Evolutionary conservation across 2,888 invertebrate genomes (phyloP), one percentile per base, ranked within the genome.

Genomic region (Clanis bilineata): DNA sequence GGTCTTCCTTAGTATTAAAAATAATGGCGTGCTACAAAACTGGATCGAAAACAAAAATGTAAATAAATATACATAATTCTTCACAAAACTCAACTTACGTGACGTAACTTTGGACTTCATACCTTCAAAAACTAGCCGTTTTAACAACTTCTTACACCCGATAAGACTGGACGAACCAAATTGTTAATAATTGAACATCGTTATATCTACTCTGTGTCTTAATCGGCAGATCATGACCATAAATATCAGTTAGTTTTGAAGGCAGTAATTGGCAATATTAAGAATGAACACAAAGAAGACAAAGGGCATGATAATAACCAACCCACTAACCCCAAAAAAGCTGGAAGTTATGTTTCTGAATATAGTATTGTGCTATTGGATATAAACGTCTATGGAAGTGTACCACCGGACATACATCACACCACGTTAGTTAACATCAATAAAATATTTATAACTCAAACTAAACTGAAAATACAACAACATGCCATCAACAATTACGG

Each of bases 1-100:
- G 62, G 82, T 82, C 82, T 82, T 82, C 82, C 82, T 76, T 82
- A 81, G 72, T 67, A 64, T 66, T 72, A 73, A 64, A 59, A 47
- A 67, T 57, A 62, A 51, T 32, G 28, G 10, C 9, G 47, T 25
- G 9, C 32, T 51, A 51, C 25, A 51, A 51, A 18, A 32, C 28
- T 25, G n/a, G 7, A 47, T 25, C 6, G 15, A 3, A 47, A 47
- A 47, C 6, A 45, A 25, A 28, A 47, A 25, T 25, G 2, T 47
- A 51, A 32, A 32, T 18, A 32, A 9, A 51, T 15, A 4, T 51
- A 32, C 28, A 32, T 18, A 51, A 5, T 2, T 15, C 2, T 12
- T 5, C 47, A 47, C 25, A 28, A 22, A 23, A 44, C 12, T n/a
- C n/a, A n/a, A n/a, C n/a, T n/a, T n/a, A n/a, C n/a, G n/a, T n/a